Base-by-base conservation (phyloP, 2,113 vertebrate species). In the Guaruba guarouba region DNA sequence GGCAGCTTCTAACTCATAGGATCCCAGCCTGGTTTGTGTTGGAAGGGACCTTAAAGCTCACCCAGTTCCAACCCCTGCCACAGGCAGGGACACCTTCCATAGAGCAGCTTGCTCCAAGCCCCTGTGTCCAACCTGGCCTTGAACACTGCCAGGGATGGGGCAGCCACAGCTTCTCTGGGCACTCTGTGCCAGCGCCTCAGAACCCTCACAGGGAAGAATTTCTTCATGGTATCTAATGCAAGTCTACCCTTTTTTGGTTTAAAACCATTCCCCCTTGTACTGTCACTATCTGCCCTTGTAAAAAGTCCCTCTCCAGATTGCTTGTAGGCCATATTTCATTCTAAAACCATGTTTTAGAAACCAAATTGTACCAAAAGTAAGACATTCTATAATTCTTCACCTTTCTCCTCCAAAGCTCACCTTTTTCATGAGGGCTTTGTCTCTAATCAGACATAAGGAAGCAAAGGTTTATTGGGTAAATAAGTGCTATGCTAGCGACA, bases 361-460 rank as follows among this genome's bases (percentile, higher is more conserved):
- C 5, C 6, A 33, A 35, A 63, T 52, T 13, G 14, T 1, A 41
- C 10, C 25, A 19, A 15, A 61, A 59, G 3, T 3, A 10, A 54
- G 22, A 4, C 37, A 5, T 5, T 61, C 29, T 80, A 2, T 49
- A 55, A 17, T 37, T 41, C 35, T 43, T 77, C 31, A 48, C 0
- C 6, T 43, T 67, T 15, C 8, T 6, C 28, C 11, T 63, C 9
- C 4, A 17, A 12, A 24, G 17, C 0, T 0, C 9, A 5, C 20
- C 8, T 3, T 11, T 68, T 29, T 82, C 29, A 2, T 8, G 27
- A 17, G 59, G 24, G 15, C 1, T 84, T 6, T 23, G 13, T 23
- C 33, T n/a, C 55, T 14, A 14, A 31, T 68, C 57, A 51, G 43
- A 1, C 35, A 27, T 5, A 44, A 49, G 9, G 52, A 74, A 49